These are phyloP conservation scores for Magallana gigas DNA, from an alignment of 1,140 invertebrate genomes.

Conservation along the genomic window DNA sequence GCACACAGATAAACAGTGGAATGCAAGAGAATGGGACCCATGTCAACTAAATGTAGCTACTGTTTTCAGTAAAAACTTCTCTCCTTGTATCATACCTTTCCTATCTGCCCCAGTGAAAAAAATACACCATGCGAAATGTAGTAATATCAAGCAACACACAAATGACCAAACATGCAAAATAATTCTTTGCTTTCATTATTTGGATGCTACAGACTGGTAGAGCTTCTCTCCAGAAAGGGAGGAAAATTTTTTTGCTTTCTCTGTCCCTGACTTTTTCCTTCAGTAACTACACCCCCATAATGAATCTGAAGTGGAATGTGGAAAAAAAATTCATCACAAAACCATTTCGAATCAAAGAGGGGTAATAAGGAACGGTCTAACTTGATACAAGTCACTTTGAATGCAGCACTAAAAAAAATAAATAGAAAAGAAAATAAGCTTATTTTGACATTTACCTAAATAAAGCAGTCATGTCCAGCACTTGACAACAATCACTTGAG, in stretches of 20 bases:
- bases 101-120: neutral
- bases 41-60: slow-evolving; percentile 20
- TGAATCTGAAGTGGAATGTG: neutral
- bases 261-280: too few relatives aligned
- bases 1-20: slow-evolving; percentile 17
- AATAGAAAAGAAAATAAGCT: too few relatives aligned
- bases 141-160: neutral
- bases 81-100: neutral
- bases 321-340: slow-evolving; percentile 24
- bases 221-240: too few relatives aligned
- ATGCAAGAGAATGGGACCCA: slow-evolving; percentile 34
- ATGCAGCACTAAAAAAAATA: slow-evolving; percentile 7
- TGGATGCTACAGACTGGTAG: too few relatives aligned
- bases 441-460: neutral
- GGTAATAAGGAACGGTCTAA: neutral
- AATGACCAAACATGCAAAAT: neutral
- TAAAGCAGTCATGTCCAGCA: slow-evolving; percentile 26
- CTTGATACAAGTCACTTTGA: neutral
- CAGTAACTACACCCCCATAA: neutral
- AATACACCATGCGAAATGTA: neutral
- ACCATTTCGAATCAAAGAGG: neutral
- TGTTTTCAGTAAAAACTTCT: neutral
- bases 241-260: too few relatives aligned
- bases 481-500: neutral
- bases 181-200: too few relatives aligned